phyloP scores from a whole-genome alignment of 2,113 vertebrate species.

The Coturnix japonica region DNA sequence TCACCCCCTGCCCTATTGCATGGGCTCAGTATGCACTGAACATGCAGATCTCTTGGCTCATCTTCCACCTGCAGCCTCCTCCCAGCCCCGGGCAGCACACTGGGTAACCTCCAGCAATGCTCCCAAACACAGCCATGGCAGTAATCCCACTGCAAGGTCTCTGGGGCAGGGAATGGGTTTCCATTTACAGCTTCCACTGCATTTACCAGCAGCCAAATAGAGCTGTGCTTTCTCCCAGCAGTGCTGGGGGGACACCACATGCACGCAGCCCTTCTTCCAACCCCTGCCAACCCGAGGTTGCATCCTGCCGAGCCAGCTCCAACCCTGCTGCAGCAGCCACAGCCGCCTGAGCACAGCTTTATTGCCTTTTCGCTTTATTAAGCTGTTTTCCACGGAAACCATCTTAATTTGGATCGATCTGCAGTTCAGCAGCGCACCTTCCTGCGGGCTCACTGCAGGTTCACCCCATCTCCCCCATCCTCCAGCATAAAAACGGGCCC shows the following conservation, averaged over 20 bases:
- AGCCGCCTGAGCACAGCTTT: not conserved
- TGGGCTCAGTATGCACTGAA: not conserved
- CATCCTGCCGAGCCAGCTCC: not conserved
- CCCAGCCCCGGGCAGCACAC: not conserved
- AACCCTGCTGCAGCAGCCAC: not conserved
- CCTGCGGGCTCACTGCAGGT: not conserved
- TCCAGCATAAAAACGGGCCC: not conserved
- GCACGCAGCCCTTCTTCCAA: not conserved
- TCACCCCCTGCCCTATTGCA: fast-evolving
- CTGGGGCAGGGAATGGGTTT: not conserved
- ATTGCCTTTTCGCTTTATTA: not conserved
- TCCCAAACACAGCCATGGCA: not conserved
- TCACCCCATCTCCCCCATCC: not conserved
- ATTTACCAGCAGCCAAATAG: fast-evolving
- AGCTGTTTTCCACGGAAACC: not conserved
- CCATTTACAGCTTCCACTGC: fast-evolving
- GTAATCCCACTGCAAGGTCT: not conserved
- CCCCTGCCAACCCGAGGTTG: not conserved
- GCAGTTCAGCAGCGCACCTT: not conserved
- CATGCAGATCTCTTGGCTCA: not conserved
- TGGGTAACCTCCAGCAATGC: not conserved
- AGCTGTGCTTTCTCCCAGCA: fast-evolving
- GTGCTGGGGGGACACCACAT: fast-evolving
- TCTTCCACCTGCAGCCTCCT: not conserved
- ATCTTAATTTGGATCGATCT: not conserved